Evolutionary conservation across 2,797 vertebrate genomes (phyloP).

Genomic region (Uromys caudimaculatus): DNA sequence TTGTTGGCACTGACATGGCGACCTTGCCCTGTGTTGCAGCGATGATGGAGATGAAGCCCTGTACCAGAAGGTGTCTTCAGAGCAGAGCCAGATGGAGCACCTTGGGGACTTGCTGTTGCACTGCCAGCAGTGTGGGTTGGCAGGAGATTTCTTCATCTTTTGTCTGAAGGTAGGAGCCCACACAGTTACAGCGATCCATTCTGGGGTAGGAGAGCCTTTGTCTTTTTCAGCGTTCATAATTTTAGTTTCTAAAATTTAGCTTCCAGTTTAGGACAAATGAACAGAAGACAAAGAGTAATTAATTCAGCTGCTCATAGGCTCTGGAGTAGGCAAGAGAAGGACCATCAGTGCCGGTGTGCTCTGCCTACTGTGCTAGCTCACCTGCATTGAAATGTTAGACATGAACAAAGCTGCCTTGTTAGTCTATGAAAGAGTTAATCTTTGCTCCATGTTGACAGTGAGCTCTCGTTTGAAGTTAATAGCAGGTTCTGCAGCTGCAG

Average conservation of each 20-base stretch:
- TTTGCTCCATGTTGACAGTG: constrained; percentile 59
- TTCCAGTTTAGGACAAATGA: neutral
- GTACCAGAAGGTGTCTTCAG: constrained; percentile 92
- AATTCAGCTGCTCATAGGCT: neutral
- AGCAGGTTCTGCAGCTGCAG: constrained; percentile 75
- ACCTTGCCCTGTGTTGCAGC: constrained; percentile 77
- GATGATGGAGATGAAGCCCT: constrained; percentile 93
- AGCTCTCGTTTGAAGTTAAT: constrained; percentile 80
- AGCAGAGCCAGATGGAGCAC: constrained; percentile 93
- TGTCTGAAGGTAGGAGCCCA: constrained; percentile 91
- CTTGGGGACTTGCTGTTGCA: constrained; percentile 91
- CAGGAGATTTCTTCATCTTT: constrained; percentile 94
- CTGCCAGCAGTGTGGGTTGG: constrained; percentile 91
- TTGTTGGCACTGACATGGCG: neutral
- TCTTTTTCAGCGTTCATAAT: constrained; percentile 9
- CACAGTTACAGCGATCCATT: neutral
- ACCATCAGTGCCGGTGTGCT: neutral
- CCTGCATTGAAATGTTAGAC: constrained; percentile 2
- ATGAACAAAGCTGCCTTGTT: neutral
- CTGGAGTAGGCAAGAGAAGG: constrained; percentile 15
- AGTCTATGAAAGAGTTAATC: constrained; percentile 76
- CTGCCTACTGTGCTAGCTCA: neutral
- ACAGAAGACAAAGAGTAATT: neutral
- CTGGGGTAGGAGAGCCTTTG: neutral
- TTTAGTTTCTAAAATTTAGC: constrained; percentile 47